A percentile compares a stretch with the other conserved stretches of the same genome.
These are phyloP conservation scores for Creontiades dilutus DNA, from an alignment of 2,888 invertebrate genomes.

Conservation along the genomic window DNA sequence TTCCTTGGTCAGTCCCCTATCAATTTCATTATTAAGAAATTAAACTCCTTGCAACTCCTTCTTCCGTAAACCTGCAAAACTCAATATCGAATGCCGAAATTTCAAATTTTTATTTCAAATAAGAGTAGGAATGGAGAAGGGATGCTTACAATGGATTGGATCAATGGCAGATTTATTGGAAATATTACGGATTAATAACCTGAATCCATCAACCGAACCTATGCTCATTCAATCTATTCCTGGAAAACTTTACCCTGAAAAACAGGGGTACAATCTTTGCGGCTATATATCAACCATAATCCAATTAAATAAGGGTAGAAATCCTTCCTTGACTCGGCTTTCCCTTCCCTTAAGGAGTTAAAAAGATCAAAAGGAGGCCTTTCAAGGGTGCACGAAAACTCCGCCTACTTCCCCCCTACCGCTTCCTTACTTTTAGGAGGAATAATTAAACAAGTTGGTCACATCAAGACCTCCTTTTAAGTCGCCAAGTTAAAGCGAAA, in stretches of 20 bases:
- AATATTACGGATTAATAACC: not conserved
- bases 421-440: constrained; percentile 61
- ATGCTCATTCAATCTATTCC: not conserved
- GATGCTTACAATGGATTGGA: no score
- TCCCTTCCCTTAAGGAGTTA: constrained; percentile 65
- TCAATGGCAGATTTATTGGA: no score
- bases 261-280: constrained; percentile 9
- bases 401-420: constrained; percentile 34
- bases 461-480: constrained; percentile 74
- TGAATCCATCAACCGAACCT: not conserved
- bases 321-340: constrained; percentile 42
- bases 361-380: constrained; percentile 75
- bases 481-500: constrained; percentile 73
- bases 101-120: no score
- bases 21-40: no score
- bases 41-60: no score
- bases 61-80: no score
- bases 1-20: no score
- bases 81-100: no score
- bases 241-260: not conserved
- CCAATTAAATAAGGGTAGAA: constrained; percentile 74
- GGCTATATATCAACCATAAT: constrained; percentile 75
- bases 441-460: constrained; percentile 75
- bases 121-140: no score
- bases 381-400: not conserved